Evolutionary conservation across 1,140 invertebrate genomes (phyloP).

Genomic region (Ostrea denselamellosa): DNA sequence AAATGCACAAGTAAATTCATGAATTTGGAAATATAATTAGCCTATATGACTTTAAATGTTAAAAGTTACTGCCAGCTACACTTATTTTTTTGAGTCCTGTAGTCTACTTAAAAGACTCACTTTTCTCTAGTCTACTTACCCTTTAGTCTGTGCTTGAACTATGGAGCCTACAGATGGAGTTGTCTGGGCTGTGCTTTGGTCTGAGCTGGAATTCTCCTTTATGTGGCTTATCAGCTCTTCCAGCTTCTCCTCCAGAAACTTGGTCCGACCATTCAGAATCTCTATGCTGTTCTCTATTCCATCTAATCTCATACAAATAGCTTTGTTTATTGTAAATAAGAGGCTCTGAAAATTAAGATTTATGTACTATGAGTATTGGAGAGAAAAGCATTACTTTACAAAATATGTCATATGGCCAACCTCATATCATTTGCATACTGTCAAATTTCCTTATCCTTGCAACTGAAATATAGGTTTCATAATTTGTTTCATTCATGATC

Average conservation of each 20-base stretch:
- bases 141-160: conserved; percentile 26
- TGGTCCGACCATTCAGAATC: conserved; percentile 63
- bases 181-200: background rate
- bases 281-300: conserved; percentile 76
- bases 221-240: conserved; percentile 65
- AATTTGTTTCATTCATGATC: no score
- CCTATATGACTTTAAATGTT: no score
- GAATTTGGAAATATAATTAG: no score
- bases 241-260: conserved; percentile 76
- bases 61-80: no score
- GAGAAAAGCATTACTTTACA: background rate
- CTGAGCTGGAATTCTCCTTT: conserved; percentile 53
- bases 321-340: conserved; percentile 78
- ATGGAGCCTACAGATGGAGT: background rate
- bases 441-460: background rate
- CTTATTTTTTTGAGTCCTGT: no score
- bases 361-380: background rate
- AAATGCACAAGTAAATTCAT: no score
- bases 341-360: conserved; percentile 72
- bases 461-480: no score
- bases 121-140: background rate
- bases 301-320: conserved; percentile 76
- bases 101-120: no score
- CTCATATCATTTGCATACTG: background rate
- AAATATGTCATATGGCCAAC: background rate